Evolutionary conservation across 2,113 vertebrate genomes (phyloP), one percentile per base, ranked within the genome.

Genomic region (Stegostoma tigrinum): DNA sequence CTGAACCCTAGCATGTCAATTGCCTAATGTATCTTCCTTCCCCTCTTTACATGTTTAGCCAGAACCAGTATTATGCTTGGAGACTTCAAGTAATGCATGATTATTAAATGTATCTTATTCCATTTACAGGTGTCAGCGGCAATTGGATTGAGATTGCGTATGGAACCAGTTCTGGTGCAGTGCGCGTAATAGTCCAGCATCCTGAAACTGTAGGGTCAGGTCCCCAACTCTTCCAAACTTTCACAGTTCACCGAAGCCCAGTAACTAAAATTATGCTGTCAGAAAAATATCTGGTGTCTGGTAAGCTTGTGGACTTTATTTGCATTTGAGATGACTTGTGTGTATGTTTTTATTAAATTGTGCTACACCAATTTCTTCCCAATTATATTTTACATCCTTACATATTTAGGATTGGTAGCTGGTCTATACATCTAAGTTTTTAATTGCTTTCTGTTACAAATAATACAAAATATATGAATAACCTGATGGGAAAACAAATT

Each of bases 61-160:
- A 70, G 38, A 67, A 70, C n/a, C 70, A 3, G 19, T 34, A 24
- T 52, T 48, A 45, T 15, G 34, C 4, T 95, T 95, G 68, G 24
- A 94, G 21, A 45, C 66, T 94, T n/a, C 17, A 52, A 17, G 21
- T 21, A 75, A 72, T 83, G 48, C 8, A 42, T 64, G 17, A 30
- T 93, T 19, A 38, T 6, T 61, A 93, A 23, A 52, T 55, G 55
- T 78, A 64, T 75, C n/a, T 95, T 5, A 91, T 61, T 87, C 85
- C 94, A 64, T 95, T 30, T 78, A 72, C 75, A 99, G 99, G 99
- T 97, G 98, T 99, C 97, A 99, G 99, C 75, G 99, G 99, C 72
- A 99, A 99, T 96, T 99, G 99, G 99, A 99, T 99, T 83, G 99
- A 99, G 97, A 99, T 99, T 10, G 98, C 99, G 3, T 99, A 99